phyloP scores from a whole-genome alignment of 1,140 invertebrate species.

The Chrysomallon squamiferum region DNA sequence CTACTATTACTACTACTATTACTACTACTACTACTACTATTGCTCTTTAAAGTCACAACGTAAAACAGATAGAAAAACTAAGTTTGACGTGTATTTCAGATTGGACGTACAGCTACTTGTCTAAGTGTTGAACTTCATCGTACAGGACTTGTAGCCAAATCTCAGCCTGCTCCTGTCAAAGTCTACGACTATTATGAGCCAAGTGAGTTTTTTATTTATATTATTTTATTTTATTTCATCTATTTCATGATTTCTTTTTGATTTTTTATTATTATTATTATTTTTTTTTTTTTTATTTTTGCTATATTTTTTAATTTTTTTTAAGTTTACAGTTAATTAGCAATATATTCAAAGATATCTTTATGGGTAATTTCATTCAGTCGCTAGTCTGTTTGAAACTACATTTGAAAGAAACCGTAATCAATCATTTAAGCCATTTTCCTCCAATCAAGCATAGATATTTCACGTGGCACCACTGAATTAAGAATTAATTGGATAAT shows the following conservation, averaged over 20 bases:
- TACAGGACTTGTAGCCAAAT: constrained; percentile 86
- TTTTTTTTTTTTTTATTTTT: too few species aligned
- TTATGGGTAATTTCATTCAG: too few species aligned
- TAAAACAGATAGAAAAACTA: too few species aligned
- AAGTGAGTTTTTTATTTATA: constrained; percentile 65
- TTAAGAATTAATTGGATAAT: too few species aligned
- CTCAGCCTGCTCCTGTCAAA: constrained; percentile 83
- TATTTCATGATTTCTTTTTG: not conserved
- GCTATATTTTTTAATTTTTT: too few species aligned
- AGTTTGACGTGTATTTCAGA: constrained; percentile 64
- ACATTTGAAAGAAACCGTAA: not conserved
- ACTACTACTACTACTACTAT: too few species aligned
- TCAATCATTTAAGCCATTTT: not conserved
- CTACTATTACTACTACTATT: too few species aligned
- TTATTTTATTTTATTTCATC: not conserved
- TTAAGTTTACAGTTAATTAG: not conserved
- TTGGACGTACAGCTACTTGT: constrained; percentile 78
- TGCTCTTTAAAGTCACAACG: too few species aligned
- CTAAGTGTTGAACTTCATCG: constrained; percentile 83
- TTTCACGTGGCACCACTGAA: too few species aligned
- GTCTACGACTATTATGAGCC: constrained; percentile 93
- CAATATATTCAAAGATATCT: not conserved
- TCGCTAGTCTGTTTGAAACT: too few species aligned
- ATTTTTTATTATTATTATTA: not conserved
- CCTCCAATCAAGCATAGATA: not conserved